Evolutionary conservation across 2,113 vertebrate species (phyloP).

Genomic region (Pomatostomus ruficeps): DNA sequence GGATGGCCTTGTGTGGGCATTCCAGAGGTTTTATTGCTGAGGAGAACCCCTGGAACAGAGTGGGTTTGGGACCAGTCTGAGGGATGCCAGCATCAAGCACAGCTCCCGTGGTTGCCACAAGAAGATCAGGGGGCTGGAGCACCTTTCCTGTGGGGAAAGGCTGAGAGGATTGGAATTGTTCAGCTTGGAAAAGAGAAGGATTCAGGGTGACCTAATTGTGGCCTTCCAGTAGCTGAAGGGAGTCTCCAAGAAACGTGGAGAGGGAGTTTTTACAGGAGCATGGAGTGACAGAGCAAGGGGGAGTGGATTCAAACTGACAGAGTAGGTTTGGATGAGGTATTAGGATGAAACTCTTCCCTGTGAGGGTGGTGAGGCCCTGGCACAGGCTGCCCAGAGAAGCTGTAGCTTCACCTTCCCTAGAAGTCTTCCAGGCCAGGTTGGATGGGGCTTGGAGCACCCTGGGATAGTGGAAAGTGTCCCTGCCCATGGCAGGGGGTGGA

Average conservation of each 20-base stretch:
- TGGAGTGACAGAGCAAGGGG: neutral
- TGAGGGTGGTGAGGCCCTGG: neutral
- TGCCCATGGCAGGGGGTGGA: neutral
- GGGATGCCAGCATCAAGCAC: neutral
- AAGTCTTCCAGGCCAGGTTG: rapidly evolving
- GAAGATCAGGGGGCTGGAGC: neutral
- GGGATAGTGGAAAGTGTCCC: neutral
- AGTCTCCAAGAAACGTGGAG: neutral
- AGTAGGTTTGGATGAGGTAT: neutral
- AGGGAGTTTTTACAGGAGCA: neutral
- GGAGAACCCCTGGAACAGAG: rapidly evolving
- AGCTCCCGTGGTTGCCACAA: rapidly evolving
- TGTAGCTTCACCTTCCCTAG: neutral
- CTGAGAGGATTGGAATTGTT: neutral
- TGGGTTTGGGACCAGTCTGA: neutral
- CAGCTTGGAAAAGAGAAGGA: neutral
- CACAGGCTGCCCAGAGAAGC: neutral
- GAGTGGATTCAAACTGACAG: neutral
- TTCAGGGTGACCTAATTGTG: neutral
- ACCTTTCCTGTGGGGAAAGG: neutral
- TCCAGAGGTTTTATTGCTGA: neutral
- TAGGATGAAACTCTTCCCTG: neutral
- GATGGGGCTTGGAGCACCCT: neutral
- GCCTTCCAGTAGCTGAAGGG: neutral
- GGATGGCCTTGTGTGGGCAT: neutral